A percentile compares a stretch with the other conserved stretches of the same genome.
Conservation (phyloP, 2,797 vertebrate genomes). For the Benthosema pterotum region DNA sequence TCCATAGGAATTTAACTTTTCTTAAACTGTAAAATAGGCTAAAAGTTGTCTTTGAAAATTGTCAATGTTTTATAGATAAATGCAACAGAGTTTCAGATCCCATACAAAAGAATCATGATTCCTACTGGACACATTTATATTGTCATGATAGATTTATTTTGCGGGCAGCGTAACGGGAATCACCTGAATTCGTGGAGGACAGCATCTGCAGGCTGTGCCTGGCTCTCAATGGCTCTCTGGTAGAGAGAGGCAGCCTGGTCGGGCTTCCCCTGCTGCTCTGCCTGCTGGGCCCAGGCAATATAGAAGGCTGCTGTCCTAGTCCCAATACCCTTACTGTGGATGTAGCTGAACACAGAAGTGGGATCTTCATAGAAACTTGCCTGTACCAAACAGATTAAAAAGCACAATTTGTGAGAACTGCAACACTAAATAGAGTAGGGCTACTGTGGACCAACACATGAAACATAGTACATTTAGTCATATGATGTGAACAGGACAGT, state of each 20-base stretch:
- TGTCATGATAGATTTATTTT: too few relatives aligned
- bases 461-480: too few relatives aligned
- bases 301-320: slow-evolving; percentile 79
- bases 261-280: slow-evolving; percentile 73
- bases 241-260: slow-evolving; percentile 79
- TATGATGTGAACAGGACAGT: too few relatives aligned
- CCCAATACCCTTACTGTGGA: slow-evolving; percentile 83
- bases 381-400: slow-evolving; percentile 61
- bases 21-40: too few relatives aligned
- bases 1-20: too few relatives aligned
- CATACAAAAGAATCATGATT: too few relatives aligned
- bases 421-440: too few relatives aligned
- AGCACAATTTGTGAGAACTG: background rate
- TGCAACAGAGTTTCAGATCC: too few relatives aligned
- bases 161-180: background rate
- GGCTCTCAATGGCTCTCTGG: slow-evolving; percentile 83
- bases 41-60: too few relatives aligned
- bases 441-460: too few relatives aligned
- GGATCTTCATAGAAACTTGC: slow-evolving; percentile 83
- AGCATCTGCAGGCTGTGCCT: slow-evolving; percentile 81
- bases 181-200: slow-evolving; percentile 85
- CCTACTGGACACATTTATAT: too few relatives aligned
- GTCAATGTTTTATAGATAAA: too few relatives aligned
- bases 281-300: slow-evolving; percentile 85
- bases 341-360: slow-evolving; percentile 77